Conservation (phyloP, 1,140 invertebrate species). For the Pinna nobilis region DNA sequence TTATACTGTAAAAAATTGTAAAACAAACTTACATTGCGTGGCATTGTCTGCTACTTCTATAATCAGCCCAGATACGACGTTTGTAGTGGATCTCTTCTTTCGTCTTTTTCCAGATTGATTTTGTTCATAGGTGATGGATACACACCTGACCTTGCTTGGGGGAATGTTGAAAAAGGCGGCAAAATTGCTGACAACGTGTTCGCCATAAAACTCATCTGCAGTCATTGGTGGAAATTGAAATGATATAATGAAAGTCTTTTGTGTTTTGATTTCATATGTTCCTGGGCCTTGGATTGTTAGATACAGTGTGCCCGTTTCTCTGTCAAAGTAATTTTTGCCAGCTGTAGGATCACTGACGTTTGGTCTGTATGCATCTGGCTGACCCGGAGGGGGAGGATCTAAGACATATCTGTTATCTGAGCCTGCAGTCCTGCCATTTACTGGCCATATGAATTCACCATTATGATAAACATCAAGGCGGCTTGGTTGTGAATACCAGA, state of each 20-base stretch:
- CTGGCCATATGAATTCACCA: conserved; percentile 49
- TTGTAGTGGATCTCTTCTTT: conserved; percentile 35
- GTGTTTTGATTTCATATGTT: conserved; percentile 37
- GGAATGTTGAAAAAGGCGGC: conserved; percentile 61
- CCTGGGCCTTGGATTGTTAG: conserved; percentile 41
- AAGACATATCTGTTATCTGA: conserved; percentile 23
- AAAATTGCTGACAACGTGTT: conserved; percentile 61
- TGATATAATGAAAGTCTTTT: conserved; percentile 46
- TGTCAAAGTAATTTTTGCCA: conserved; percentile 54
- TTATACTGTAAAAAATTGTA: not conserved
- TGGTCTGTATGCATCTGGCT: conserved; percentile 29
- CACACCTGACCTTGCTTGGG: conserved; percentile 57
- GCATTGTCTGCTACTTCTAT: conserved; percentile 56
- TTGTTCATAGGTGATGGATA: conserved; percentile 50
- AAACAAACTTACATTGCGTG: conserved; percentile 7
- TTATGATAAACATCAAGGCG: conserved; percentile 64
- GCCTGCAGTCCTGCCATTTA: conserved; percentile 51
- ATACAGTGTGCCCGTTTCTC: conserved; percentile 40
- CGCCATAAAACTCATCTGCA: conserved; percentile 66
- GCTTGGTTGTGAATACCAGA: conserved; percentile 60
- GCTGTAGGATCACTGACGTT: conserved; percentile 15
- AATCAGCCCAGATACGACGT: not conserved
- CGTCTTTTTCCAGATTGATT: conserved; percentile 27
- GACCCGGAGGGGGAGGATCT: conserved; percentile 22
- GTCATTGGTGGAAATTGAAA: conserved; percentile 57